These are phyloP conservation scores for Cladopsammia gracilis DNA, from an alignment of 64 coral and sea anemone genomes.

Conservation along the genomic window DNA sequence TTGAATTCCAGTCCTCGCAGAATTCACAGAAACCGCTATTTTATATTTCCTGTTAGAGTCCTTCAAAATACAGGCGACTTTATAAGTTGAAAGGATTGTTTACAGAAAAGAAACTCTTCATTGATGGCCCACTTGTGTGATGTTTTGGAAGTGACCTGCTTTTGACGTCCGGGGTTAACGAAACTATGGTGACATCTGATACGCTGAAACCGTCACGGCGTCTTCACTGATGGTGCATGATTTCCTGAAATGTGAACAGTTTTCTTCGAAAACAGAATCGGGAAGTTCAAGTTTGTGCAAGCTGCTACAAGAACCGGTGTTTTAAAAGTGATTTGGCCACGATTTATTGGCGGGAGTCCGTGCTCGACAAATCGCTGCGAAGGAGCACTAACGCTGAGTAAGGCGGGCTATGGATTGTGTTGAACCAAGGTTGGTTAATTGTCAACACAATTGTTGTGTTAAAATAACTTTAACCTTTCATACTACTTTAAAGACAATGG, in stretches of 20 bases:
- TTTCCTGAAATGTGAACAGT: background rate
- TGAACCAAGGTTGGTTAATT: background rate
- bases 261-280: background rate
- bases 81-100: background rate
- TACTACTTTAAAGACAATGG: background rate
- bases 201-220: background rate
- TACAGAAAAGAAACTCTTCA: background rate
- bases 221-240: background rate
- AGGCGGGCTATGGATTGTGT: background rate
- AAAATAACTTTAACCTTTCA: background rate
- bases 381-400: background rate
- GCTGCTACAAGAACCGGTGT: background rate
- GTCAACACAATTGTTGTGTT: background rate
- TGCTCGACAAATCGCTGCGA: background rate
- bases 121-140: background rate
- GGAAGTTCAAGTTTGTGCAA: background rate
- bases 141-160: background rate
- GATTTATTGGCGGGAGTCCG: background rate
- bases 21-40: background rate
- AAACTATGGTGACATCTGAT: slow-evolving; percentile 4
- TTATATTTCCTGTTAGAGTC: background rate
- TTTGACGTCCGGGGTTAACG: background rate
- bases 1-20: background rate
- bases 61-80: background rate
- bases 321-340: background rate